phyloP scores from a whole-genome alignment of 2,113 vertebrate genomes.

The Aix galericulata region DNA sequence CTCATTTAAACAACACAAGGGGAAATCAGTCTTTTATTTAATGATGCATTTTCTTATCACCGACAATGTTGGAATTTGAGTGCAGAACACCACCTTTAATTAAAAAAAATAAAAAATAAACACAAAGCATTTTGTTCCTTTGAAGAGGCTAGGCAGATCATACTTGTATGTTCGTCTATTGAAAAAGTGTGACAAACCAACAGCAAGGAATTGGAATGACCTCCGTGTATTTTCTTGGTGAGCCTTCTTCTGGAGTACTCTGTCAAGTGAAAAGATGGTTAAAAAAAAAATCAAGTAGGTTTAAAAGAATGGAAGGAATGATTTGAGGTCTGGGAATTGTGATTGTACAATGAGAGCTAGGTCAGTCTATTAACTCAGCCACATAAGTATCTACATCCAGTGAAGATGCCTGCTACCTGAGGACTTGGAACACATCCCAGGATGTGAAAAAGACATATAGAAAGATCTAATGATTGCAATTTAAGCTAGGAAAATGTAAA shows the following conservation, averaged over 20 bases:
- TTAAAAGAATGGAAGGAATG: neutral
- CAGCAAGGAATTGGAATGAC: neutral
- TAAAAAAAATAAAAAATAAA: neutral
- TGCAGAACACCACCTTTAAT: neutral
- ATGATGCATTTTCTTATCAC: neutral
- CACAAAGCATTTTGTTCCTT: neutral
- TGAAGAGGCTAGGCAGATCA: neutral
- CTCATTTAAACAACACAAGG: neutral
- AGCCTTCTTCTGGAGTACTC: neutral
- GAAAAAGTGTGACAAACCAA: neutral
- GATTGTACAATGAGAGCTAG: neutral
- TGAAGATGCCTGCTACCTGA: neutral
- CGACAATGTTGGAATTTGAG: neutral
- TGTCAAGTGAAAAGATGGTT: neutral
- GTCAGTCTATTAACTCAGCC: neutral
- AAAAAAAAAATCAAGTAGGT: neutral
- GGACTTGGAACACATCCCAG: neutral
- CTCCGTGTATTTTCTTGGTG: neutral
- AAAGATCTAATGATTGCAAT: neutral
- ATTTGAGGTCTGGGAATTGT: neutral
- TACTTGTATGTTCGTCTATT: neutral
- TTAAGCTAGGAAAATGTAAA: neutral
- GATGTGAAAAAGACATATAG: neutral
- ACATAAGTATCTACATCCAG: neutral
- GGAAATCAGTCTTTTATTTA: neutral